These are phyloP conservation scores for Cyclura pinguis DNA, from an alignment of 2,797 vertebrate species.

Conservation along the genomic window DNA sequence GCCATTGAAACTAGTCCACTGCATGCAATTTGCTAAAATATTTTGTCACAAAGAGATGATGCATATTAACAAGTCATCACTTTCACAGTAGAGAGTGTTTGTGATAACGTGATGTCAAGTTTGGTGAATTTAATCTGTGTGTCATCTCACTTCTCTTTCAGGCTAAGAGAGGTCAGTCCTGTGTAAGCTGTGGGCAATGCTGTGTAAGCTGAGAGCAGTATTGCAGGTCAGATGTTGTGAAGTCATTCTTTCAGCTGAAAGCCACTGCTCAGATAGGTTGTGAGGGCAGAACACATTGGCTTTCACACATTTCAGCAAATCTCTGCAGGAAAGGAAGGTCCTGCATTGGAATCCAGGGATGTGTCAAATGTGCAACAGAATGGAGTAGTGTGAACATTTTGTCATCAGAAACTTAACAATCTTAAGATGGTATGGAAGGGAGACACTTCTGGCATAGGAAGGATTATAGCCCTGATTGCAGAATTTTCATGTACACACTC, in stretches of 20 bases:
- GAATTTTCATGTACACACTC: background rate
- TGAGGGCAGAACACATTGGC: background rate
- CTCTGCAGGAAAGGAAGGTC: background rate
- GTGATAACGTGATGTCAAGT: background rate
- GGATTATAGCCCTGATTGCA: background rate
- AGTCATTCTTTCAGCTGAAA: background rate
- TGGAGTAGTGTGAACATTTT: too few relatives aligned
- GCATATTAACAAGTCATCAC: background rate
- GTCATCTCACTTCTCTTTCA: constrained; percentile 4
- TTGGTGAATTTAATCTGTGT: background rate
- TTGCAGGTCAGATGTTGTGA: constrained; percentile 8
- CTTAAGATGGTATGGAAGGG: background rate
- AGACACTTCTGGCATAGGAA: too few relatives aligned
- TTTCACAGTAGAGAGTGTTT: background rate
- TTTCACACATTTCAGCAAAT: background rate
- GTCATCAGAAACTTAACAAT: background rate
- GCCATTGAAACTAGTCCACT: background rate
- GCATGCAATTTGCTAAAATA: fast-evolving
- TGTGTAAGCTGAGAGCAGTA: background rate
- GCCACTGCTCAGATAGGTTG: background rate
- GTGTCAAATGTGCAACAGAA: too few relatives aligned
- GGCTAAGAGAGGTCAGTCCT: background rate
- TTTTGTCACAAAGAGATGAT: background rate
- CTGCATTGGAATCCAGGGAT: background rate
- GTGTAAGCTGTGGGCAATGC: background rate